These are phyloP conservation scores for Drosophila bifasciata DNA, from an alignment of 1,140 invertebrate species.

Conservation along the genomic window DNA sequence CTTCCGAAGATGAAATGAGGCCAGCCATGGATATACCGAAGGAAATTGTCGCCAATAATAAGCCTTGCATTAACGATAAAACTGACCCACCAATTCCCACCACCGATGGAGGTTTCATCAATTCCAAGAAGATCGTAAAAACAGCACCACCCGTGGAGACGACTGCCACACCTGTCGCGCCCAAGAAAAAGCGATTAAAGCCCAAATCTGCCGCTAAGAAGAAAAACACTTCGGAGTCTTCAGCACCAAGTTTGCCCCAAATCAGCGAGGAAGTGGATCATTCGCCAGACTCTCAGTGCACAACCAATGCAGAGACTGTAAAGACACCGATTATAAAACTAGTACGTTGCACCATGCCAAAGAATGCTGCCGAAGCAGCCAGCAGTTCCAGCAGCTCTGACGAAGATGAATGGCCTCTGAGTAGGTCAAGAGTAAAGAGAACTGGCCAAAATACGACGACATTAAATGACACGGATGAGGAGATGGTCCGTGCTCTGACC, in stretches of 20 bases:
- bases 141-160: too few species aligned
- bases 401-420: neutral
- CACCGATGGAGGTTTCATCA: too few species aligned
- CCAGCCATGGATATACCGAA: too few species aligned
- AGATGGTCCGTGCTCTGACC: conserved; percentile 34
- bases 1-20: too few species aligned
- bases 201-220: neutral
- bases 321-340: neutral
- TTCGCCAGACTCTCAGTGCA: neutral
- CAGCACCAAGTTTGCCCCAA: neutral
- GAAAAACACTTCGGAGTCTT: neutral
- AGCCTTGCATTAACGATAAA: too few species aligned
- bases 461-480: conserved; percentile 13
- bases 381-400: neutral
- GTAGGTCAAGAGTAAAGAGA: neutral
- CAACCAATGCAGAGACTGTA: neutral
- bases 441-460: neutral
- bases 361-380: neutral
- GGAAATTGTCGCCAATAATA: too few species aligned
- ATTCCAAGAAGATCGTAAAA: too few species aligned
- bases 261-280: neutral
- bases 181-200: neutral
- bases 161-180: too few species aligned
- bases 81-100: too few species aligned
- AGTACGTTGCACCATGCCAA: neutral